Base-by-base conservation (phyloP, 2,888 invertebrate genomes). In the Pseudanteris insignis region DNA sequence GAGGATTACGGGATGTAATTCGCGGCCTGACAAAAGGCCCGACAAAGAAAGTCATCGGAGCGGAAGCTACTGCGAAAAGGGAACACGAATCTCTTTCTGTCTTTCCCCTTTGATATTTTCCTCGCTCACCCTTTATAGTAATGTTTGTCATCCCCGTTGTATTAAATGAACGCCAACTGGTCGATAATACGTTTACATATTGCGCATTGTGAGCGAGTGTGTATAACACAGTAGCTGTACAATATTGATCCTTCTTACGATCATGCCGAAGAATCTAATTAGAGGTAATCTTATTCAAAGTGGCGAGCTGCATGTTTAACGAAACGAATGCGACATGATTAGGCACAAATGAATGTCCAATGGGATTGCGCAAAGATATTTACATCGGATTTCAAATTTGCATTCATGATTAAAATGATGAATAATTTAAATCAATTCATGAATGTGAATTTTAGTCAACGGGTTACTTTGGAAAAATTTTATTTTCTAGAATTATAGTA, bases 1-100 rank as follows among this genome's bases (percentile, higher is more conserved):
- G n/a, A 75, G 75, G 75, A 79, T 59, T 60, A 54, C 40, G 41
- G 76, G 73, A 79, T 79, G 75, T 76, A 77, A 78, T 79, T 76
- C 76, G 70, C 69, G 40, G 68, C 47, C 70, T 71, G 73, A 79
- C 78, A 78, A 79, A 76, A 75, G 75, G 64, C n/a, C 67, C 66
- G 65, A 67, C 68, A 70, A 73, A 73, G 71, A 70, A 73, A 71
- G 67, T 67, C 67, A 64, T 66, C 65, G 63, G 62, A 68, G 69
- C 68, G 70, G 69, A 68, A 67, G 62, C 58, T 51, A 28, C 47
- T 37, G n/a, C 43, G 60, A 36, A 65, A 63, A 53, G 65, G 62
- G 62, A 53, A 58, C 44, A 55, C 50, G 36, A 47, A 34, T 58
- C 58, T 58, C 46, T 62, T 59, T 65, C 59, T 54, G 41, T 53